A percentile compares a stretch with the other conserved stretches of the same genome.
phyloP scores from a whole-genome alignment of 2,113 vertebrate genomes.

The Rousettus leschenaultii region DNA sequence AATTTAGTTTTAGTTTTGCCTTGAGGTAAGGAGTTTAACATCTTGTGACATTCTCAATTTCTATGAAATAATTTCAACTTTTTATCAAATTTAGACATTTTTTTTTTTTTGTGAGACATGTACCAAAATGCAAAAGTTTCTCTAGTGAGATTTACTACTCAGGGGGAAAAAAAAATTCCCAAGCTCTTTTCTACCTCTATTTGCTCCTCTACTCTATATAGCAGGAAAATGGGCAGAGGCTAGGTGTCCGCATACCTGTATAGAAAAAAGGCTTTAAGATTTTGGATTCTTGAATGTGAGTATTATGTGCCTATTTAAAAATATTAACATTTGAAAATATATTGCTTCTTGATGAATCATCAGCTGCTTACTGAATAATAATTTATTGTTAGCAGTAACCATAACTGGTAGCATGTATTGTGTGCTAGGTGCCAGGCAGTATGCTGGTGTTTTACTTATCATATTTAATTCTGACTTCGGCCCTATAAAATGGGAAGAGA shows the following conservation, averaged over 20 bases:
- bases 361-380: not conserved
- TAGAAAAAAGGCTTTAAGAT: not conserved
- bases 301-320: not conserved
- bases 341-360: not conserved
- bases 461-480: not conserved
- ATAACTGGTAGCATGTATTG: not conserved
- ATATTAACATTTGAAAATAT: not conserved
- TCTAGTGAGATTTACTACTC: not conserved
- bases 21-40: not conserved
- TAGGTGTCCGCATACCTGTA: not conserved
- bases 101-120: not conserved
- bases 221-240: not conserved
- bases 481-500: not conserved
- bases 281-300: not conserved
- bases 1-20: not conserved
- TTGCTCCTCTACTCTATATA: not conserved
- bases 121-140: not conserved
- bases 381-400: not conserved
- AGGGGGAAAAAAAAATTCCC: not conserved
- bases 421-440: not conserved
- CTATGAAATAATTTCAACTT: not conserved
- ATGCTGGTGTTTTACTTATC: not conserved
- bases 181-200: not conserved
- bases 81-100: not conserved
- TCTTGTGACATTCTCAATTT: not conserved